Percentiles rank a stretch among this genome's conserved stretches.
These are phyloP conservation scores for Corbicula japonica DNA, from an alignment of 2,888 invertebrate species.

Conservation along the genomic window DNA sequence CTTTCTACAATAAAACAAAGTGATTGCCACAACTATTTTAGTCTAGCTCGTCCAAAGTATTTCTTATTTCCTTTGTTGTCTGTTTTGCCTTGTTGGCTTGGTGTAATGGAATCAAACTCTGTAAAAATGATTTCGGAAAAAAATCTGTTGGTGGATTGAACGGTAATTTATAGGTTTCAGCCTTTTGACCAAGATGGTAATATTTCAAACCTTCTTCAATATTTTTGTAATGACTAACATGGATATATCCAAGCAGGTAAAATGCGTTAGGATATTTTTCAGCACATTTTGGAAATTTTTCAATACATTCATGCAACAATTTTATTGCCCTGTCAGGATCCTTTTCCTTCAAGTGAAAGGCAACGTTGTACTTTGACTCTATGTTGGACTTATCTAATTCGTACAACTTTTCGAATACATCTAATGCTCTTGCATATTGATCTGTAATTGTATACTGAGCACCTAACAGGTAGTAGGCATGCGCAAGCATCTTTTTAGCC, in stretches of 20 bases:
- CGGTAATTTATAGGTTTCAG: slow-evolving; percentile 10
- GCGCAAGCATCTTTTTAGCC: background rate
- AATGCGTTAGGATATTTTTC: slow-evolving; percentile 14
- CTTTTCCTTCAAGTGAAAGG: background rate
- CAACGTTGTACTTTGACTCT: background rate
- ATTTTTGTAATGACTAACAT: slow-evolving; percentile 2
- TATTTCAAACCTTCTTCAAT: background rate
- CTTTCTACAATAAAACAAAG: too few species aligned
- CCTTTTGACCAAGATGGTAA: background rate
- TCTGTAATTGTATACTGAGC: slow-evolving; percentile 17
- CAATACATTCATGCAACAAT: slow-evolving; percentile 2
- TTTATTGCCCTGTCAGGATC: slow-evolving; percentile 9
- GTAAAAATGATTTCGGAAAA: background rate
- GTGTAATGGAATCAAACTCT: background rate
- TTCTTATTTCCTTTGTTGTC: background rate
- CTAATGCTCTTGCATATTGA: slow-evolving; percentile 12
- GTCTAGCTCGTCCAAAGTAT: background rate
- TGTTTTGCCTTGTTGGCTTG: background rate
- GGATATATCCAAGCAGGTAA: slow-evolving; percentile 9
- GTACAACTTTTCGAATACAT: slow-evolving; percentile 12
- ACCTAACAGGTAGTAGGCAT: slow-evolving; percentile 14
- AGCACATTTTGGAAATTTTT: slow-evolving; percentile 18
- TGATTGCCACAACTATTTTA: too few species aligned
- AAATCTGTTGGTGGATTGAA: slow-evolving; percentile 14
- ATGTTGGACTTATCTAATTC: slow-evolving; percentile 9